These are phyloP conservation scores for Neosilurus mollespiculum DNA, from an alignment of 2,797 vertebrate genomes.

Conservation along the genomic window DNA sequence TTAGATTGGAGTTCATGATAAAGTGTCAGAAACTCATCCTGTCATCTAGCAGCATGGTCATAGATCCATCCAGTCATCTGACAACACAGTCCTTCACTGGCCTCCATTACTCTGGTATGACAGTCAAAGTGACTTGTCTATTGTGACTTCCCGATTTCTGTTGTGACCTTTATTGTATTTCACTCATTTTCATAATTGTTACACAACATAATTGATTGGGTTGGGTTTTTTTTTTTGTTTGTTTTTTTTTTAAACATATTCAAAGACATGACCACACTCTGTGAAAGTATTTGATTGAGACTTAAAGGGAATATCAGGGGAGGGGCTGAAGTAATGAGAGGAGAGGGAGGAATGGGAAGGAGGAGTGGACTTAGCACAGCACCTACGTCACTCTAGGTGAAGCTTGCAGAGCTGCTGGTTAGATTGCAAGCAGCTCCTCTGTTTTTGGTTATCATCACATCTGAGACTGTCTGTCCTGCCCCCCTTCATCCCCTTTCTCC, in stretches of 20 bases:
- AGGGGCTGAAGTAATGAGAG: slow-evolving; percentile 47
- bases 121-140: neutral
- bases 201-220: neutral
- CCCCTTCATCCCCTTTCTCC: neutral
- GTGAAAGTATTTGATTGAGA: slow-evolving; percentile 12
- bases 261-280: neutral
- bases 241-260: neutral
- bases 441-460: slow-evolving; percentile 21
- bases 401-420: slow-evolving; percentile 41
- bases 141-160: neutral
- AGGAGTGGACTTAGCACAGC: slow-evolving; percentile 29
- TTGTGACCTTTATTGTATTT: neutral
- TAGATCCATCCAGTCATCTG: neutral
- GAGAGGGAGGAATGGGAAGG: slow-evolving; percentile 42
- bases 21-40: neutral
- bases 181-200: neutral
- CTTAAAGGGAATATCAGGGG: neutral
- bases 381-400: slow-evolving; percentile 47
- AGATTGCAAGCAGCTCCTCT: slow-evolving; percentile 14
- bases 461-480: slow-evolving; percentile 26
- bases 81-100: neutral
- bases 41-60: neutral
- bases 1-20: neutral
- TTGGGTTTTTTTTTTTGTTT: too few relatives aligned
- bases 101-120: neutral